Conservation (phyloP, 2,113 vertebrate genomes). For the Coregonus clupeaformis region DNA sequence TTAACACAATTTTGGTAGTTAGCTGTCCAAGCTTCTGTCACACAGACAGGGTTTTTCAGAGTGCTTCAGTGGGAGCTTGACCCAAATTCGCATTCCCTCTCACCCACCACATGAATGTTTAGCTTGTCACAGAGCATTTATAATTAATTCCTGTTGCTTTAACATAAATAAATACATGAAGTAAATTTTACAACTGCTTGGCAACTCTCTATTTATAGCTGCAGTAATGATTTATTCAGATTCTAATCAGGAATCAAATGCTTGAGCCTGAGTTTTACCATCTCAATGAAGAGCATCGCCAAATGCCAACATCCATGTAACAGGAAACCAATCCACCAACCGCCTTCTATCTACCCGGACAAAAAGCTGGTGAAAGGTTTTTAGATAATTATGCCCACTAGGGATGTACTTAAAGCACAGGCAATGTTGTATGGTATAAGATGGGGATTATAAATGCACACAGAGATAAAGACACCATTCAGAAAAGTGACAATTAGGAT, state of each 20-base stretch:
- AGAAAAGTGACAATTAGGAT: slow-evolving; percentile 21
- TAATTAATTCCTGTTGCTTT: slow-evolving; percentile 70
- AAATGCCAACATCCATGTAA: slow-evolving; percentile 43
- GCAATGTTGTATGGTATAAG: slow-evolving; percentile 52
- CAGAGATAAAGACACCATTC: slow-evolving; percentile 43
- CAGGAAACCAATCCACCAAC: slow-evolving; percentile 3
- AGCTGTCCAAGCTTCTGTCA: slow-evolving; percentile 37
- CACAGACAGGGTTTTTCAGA: slow-evolving; percentile 32
- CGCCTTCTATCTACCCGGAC: slow-evolving; percentile 42
- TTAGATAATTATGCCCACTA: slow-evolving; percentile 60
- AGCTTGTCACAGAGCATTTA: slow-evolving; percentile 64
- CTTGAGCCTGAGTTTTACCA: slow-evolving; percentile 54
- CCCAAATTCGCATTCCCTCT: slow-evolving; percentile 60
- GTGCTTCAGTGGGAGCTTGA: slow-evolving; percentile 55
- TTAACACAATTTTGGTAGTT: slow-evolving; percentile 10
- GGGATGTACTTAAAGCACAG: slow-evolving; percentile 46
- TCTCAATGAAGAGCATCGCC: slow-evolving; percentile 48
- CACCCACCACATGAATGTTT: slow-evolving; percentile 53
- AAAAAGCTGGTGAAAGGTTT: slow-evolving; percentile 50
- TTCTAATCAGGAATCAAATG: slow-evolving; percentile 64
- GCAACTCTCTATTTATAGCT: slow-evolving; percentile 73
- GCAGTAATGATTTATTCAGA: slow-evolving; percentile 64
- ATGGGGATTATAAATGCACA: slow-evolving; percentile 48
- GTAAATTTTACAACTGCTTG: slow-evolving; percentile 63
- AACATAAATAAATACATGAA: slow-evolving; percentile 75